Percentiles rank a stretch among this genome's conserved stretches.
Evolutionary conservation across 2,888 invertebrate genomes (phyloP).

Genomic region (Lutraria lutraria): DNA sequence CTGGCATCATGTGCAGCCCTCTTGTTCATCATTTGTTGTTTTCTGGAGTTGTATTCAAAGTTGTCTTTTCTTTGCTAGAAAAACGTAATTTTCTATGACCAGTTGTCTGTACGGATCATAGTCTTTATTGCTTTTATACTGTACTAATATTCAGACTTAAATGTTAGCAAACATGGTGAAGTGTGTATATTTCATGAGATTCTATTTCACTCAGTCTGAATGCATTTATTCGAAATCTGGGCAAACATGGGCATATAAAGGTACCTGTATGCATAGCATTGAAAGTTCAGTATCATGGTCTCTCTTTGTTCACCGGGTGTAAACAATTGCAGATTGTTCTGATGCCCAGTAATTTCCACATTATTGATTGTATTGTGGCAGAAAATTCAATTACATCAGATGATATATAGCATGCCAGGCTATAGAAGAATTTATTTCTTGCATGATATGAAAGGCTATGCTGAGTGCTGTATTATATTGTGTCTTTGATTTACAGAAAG

Average conservation of each 20-base stretch:
- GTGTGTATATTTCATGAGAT: background rate
- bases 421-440: constrained; percentile 22
- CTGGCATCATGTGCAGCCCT: no score
- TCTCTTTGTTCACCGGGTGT: background rate
- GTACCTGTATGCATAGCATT: background rate
- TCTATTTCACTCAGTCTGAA: background rate
- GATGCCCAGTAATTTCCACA: constrained; percentile 2
- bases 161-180: background rate
- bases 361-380: constrained; percentile 5
- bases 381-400: constrained; percentile 13
- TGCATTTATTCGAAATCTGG: background rate
- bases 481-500: background rate
- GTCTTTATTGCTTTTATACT: background rate
- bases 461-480: background rate
- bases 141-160: background rate
- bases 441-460: constrained; percentile 16
- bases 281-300: background rate
- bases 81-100: background rate
- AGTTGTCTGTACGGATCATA: background rate
- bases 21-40: background rate
- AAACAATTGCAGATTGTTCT: background rate
- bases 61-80: background rate
- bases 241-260: background rate
- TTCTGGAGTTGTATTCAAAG: background rate
- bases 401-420: constrained; percentile 8